Evolutionary conservation across 1,140 invertebrate species (phyloP), one percentile per base, ranked within the genome.

Genomic region (Chelonus insularis): DNA sequence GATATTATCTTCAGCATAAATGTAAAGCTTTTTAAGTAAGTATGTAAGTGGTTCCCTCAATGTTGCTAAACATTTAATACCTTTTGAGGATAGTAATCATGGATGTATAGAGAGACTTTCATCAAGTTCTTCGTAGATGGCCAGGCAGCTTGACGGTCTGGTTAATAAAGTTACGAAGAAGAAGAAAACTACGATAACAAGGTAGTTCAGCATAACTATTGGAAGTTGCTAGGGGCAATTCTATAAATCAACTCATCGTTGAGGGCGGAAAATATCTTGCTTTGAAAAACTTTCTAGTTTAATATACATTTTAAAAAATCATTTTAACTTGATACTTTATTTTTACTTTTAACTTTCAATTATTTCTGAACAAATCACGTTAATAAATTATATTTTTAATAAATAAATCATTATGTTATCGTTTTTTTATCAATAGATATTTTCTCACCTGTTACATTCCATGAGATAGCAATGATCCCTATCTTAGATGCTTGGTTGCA

Each of bases 141-240:
- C 7, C 20, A 23, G 21, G 9, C 56, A 56, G 11, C 54, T 52
- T 56, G 34, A 56, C 51, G 55, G 60, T 61, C 51, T 25, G 62
- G 67, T 65, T 68, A 69, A 69, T 69, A 69, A 67, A 69, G 68
- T 69, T 69, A 63, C 68, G 62, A 57, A 62, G 57, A 62, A 39
- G 57, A 57, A 45, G 36, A 51, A 43, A 39, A 52, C 36, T 32
- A 52, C 62, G 60, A 64, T 68, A 68, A 68, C 67, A 68, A 68
- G 67, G 58, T 57, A 68, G 58, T 36, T 55, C 59, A 60, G 36
- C 50, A n/a, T 8, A 18, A 64, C 68, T 57, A 57, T 47, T 16
- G 34, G 55, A 55, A 65, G 65, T 56, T 61, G 50, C 65, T 59
- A 52, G 36, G 52, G 63, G 63, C 57, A 18, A 60, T 64, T 60